Percentiles rank a stretch among this genome's conserved stretches.
phyloP scores from a whole-genome alignment of 2,797 vertebrate genomes.

The Garrulus glandarius region DNA sequence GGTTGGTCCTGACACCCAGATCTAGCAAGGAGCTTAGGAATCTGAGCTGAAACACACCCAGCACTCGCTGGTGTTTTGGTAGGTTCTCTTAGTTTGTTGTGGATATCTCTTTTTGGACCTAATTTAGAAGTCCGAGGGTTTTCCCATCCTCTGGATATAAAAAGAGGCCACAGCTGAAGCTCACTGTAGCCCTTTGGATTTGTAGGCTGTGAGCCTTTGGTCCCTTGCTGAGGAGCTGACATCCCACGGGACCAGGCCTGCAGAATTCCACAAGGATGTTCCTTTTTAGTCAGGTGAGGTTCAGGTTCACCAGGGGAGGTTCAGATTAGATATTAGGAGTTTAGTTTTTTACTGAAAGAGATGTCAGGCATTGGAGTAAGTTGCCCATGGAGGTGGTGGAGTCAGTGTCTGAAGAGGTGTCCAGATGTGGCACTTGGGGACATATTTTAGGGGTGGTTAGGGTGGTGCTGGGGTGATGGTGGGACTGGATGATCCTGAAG shows the following conservation, averaged over 20 bases:
- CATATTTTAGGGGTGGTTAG: not conserved
- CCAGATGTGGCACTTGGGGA: not conserved
- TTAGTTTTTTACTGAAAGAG: not conserved
- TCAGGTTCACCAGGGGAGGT: not conserved
- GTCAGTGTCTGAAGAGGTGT: not conserved
- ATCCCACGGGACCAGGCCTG: accelerated
- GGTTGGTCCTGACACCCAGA: not conserved
- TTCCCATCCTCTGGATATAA: not conserved
- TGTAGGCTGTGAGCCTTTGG: not conserved
- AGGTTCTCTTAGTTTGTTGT: not conserved
- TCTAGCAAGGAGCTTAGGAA: not conserved
- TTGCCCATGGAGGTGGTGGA: not conserved
- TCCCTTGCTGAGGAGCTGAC: not conserved
- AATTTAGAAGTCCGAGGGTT: not conserved
- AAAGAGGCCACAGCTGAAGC: not conserved
- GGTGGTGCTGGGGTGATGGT: not conserved
- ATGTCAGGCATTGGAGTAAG: not conserved
- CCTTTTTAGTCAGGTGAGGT: not conserved
- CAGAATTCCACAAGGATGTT: not conserved
- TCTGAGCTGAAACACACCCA: not conserved
- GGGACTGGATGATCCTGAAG: not conserved
- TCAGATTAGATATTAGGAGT: not conserved
- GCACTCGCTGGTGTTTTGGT: not conserved
- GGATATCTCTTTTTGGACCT: not conserved
- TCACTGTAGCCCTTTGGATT: not conserved